These are phyloP conservation scores for Choristoneura fumiferana DNA, from an alignment of 1,140 invertebrate genomes.

Conservation along the genomic window DNA sequence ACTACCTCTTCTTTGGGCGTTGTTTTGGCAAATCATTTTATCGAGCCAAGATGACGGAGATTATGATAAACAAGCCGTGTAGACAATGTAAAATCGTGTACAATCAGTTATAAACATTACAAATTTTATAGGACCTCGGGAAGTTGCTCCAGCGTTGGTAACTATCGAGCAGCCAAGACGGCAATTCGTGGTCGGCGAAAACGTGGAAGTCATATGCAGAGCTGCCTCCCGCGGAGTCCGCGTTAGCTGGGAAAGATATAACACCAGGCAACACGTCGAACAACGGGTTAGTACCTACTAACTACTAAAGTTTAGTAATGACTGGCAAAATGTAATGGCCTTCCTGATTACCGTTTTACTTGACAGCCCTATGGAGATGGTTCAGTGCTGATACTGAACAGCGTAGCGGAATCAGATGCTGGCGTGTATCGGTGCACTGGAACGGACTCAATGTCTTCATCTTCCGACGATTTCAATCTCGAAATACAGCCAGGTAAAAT, in stretches of 20 bases:
- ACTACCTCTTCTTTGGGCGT: too few species aligned
- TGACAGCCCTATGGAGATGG: slow-evolving; percentile 58
- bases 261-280: slow-evolving; percentile 78
- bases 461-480: slow-evolving; percentile 75
- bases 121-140: slow-evolving; percentile 54
- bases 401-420: slow-evolving; percentile 74
- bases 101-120: too few species aligned
- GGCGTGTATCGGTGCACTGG: slow-evolving; percentile 81
- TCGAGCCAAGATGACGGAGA: too few species aligned
- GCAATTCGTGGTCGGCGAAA: slow-evolving; percentile 84
- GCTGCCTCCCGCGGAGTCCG: slow-evolving; percentile 78
- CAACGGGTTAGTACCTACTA: slow-evolving; percentile 64
- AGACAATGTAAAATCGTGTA: too few species aligned
- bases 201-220: slow-evolving; percentile 86
- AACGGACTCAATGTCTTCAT: slow-evolving; percentile 47
- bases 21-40: too few species aligned
- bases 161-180: slow-evolving; percentile 79
- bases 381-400: slow-evolving; percentile 71
- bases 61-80: too few species aligned
- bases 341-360: too few species aligned
- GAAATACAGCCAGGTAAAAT: slow-evolving; percentile 73
- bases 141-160: slow-evolving; percentile 58
- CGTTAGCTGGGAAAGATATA: slow-evolving; percentile 79
- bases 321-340: too few species aligned
- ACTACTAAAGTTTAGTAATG: too few species aligned